Conservation (phyloP, 2,797 vertebrate genomes). For the Pitangus sulphuratus region DNA sequence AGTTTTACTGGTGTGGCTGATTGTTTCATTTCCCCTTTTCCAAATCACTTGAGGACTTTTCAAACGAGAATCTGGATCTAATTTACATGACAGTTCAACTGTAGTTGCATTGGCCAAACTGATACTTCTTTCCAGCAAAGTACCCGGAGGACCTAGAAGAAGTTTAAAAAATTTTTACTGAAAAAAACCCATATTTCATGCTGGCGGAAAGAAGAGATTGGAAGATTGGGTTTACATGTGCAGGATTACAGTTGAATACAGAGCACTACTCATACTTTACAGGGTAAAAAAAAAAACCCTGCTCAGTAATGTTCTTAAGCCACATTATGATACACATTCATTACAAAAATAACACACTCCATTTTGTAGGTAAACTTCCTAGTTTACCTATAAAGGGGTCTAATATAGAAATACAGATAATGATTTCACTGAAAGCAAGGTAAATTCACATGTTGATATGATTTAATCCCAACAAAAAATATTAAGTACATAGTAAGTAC, state of each 20-base stretch:
- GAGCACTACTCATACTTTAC: not conserved
- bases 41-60: slow-evolving; percentile 78
- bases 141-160: slow-evolving; percentile 8
- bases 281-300: not conserved
- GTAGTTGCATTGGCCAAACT: slow-evolving; percentile 44
- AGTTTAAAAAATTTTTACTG: not conserved
- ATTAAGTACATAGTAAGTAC: not conserved
- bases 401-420: not conserved
- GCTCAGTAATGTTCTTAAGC: not conserved
- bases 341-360: not conserved
- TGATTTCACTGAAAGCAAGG: not conserved
- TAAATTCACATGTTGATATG: fast-evolving
- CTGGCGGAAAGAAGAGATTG: not conserved
- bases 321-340: not conserved
- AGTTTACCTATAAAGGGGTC: not conserved
- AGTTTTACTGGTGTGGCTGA: slow-evolving; percentile 57
- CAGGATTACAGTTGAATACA: not conserved
- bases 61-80: slow-evolving; percentile 40
- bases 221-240: not conserved
- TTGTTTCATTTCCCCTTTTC: slow-evolving; percentile 74
- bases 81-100: slow-evolving; percentile 80
- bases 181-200: not conserved
- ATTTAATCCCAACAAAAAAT: not conserved
- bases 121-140: slow-evolving; percentile 17
- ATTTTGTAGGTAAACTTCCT: not conserved